phyloP scores from a whole-genome alignment of 2,888 invertebrate genomes.

The Melipona bicolor region DNA sequence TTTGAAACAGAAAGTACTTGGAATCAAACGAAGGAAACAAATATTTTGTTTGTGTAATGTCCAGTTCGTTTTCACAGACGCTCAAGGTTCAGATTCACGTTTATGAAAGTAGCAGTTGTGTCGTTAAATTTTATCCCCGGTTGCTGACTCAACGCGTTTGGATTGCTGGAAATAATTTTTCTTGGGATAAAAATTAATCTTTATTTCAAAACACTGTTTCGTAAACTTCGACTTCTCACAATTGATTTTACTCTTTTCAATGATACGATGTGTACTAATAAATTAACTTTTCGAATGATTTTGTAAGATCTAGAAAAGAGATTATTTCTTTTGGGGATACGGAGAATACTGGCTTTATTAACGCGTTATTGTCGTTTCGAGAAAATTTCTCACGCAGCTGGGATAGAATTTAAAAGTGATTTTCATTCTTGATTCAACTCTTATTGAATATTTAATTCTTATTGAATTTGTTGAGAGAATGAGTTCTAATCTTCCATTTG shows the following conservation, averaged over 20 bases:
- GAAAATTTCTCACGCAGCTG: too few relatives aligned
- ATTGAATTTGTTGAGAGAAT: neutral
- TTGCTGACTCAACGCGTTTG: neutral
- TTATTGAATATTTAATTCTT: neutral
- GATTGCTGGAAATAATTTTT: neutral
- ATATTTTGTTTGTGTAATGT: neutral
- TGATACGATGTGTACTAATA: too few relatives aligned
- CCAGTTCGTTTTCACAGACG: neutral
- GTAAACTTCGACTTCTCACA: neutral
- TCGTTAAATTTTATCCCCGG: constrained; percentile 12
- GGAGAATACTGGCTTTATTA: too few relatives aligned
- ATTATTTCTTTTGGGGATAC: too few relatives aligned
- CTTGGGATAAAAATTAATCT: constrained; percentile 5
- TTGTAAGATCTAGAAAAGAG: too few relatives aligned
- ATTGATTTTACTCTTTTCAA: too few relatives aligned
- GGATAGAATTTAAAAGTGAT: too few relatives aligned
- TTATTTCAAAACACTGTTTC: neutral
- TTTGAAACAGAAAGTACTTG: neutral
- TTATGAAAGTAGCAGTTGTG: constrained; percentile 9
- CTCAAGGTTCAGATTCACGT: neutral
- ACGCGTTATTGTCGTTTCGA: too few relatives aligned
- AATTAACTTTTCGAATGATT: too few relatives aligned
- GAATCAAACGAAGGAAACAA: neutral
- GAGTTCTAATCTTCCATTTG: neutral
- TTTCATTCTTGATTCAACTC: neutral